Conservation (phyloP, 2,797 vertebrate genomes). For the Paguma larvata region DNA sequence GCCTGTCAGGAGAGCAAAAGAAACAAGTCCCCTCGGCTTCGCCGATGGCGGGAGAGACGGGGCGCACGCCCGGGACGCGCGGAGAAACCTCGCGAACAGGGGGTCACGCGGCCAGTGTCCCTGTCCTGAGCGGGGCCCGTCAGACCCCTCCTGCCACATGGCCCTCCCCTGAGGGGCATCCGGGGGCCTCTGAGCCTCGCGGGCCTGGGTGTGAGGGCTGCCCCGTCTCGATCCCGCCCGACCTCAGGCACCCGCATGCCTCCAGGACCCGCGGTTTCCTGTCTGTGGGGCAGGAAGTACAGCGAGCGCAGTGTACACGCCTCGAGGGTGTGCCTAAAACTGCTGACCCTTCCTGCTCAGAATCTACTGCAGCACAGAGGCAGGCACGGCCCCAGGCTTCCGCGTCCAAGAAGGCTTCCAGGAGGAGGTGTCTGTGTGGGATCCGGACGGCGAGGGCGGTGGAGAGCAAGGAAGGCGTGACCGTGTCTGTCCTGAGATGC, state of each 20-base stretch:
- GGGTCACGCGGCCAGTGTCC: neutral
- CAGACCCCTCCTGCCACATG: fast-evolving
- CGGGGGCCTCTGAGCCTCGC: fast-evolving
- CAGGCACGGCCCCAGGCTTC: fast-evolving
- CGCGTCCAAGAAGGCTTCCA: fast-evolving
- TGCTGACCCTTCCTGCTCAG: fast-evolving
- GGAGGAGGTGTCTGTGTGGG: fast-evolving
- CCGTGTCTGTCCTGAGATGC: fast-evolving
- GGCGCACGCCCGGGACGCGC: neutral
- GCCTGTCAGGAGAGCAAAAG: constrained; percentile 78
- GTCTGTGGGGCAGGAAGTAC: fast-evolving
- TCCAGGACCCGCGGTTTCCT: fast-evolving
- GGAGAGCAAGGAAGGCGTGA: fast-evolving
- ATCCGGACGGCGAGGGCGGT: fast-evolving
- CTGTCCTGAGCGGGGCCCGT: fast-evolving
- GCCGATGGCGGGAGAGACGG: constrained; percentile 71
- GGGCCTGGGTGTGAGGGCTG: fast-evolving
- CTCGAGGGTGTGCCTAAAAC: fast-evolving
- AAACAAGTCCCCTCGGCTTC: constrained; percentile 80
- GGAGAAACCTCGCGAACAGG: neutral
- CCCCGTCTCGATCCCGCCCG: fast-evolving
- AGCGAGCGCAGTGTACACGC: fast-evolving
- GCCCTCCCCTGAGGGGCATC: fast-evolving
- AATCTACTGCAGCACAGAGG: fast-evolving
- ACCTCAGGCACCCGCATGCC: fast-evolving